Evolutionary conservation across 2,113 vertebrate genomes (phyloP), one percentile per base, ranked within the genome.

Genomic region (Thunnus thynnus): DNA sequence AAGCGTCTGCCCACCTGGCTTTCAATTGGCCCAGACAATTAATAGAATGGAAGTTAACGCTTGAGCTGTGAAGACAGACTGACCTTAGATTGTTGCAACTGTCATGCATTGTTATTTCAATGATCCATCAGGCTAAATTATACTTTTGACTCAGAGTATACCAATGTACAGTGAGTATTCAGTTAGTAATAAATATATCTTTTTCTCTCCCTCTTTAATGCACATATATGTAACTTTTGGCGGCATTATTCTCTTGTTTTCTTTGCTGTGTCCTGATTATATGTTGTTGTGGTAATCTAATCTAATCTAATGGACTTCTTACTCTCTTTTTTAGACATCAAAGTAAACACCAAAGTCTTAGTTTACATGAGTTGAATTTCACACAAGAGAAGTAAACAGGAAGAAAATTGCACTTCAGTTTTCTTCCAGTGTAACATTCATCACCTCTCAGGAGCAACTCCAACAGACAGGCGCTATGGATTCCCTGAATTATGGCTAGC

Each of bases 401-500:
- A 76, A 66, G 73, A 58, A 82, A 87, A 87, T 81, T 85, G 57
- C 58, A 72, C 52, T 65, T 77, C 64, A 74, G 71, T 69, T 73
- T 83, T 65, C 60, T 61, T 52, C 65, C 56, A 50, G 25, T 13
- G 7, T 50, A 77, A 65, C 74, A 90, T 87, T 66, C 60, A 89
- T 91, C 85, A 86, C 47, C 58, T 75, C 69, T 61, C 18, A 22
- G 66, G 84, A 72, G 75, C 54, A 36, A 75, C 47, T 61, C 66
- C 78, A 71, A 76, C 56, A 85, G 78, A 66, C 72, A 76, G 36
- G 46, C 11, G 0, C 36, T 48, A 83, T 73, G 76, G 83, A 83
- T 86, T 70, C 75, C 14, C 60, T 82, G 87, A 90, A 83, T 74
- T 86, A 82, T 70, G 78, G 67, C 20, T 36, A 67, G 84, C 46